These are phyloP conservation scores for Leptobrachium ailaonicum DNA, from an alignment of 2,113 vertebrate genomes.

Conservation along the genomic window DNA sequence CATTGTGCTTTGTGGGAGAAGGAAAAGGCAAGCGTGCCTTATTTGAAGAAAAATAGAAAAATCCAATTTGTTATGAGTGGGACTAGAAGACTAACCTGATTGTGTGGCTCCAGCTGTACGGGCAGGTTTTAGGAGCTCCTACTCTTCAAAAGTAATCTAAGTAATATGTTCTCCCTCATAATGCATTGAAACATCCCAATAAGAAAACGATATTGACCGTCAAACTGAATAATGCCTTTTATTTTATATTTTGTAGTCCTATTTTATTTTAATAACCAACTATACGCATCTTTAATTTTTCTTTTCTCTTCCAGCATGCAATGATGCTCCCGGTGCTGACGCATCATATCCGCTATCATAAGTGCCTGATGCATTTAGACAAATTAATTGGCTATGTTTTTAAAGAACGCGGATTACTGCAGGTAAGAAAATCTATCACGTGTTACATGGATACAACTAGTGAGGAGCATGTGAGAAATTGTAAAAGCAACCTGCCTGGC, in stretches of 20 bases:
- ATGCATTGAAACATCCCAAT: background rate
- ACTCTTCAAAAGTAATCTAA: conserved; percentile 16
- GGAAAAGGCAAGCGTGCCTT: conserved; percentile 4
- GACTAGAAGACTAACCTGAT: conserved; percentile 9
- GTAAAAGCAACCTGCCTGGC: too few species aligned
- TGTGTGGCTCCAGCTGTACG: background rate
- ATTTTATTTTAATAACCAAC: background rate
- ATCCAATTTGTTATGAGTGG: conserved; percentile 29
- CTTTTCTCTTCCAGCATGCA: conserved; percentile 78
- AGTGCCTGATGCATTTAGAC: conserved; percentile 97
- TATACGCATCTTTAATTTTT: background rate
- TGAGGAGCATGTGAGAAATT: too few species aligned
- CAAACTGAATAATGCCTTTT: background rate
- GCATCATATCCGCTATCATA: conserved; percentile 99
- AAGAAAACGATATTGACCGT: background rate
- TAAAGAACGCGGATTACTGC: conserved; percentile 91
- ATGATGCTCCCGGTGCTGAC: conserved; percentile 99
- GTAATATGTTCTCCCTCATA: conserved; percentile 11
- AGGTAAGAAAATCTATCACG: conserved; percentile 71
- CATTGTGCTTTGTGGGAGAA: conserved; percentile 1
- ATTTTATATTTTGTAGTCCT: background rate
- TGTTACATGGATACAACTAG: background rate
- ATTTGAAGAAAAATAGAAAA: background rate
- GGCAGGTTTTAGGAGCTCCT: background rate
- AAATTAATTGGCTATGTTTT: conserved; percentile 92